A percentile compares a stretch with the other conserved stretches of the same genome.
Evolutionary conservation across 2,888 invertebrate genomes (phyloP).

Genomic region (Microplitis deprimator): DNA sequence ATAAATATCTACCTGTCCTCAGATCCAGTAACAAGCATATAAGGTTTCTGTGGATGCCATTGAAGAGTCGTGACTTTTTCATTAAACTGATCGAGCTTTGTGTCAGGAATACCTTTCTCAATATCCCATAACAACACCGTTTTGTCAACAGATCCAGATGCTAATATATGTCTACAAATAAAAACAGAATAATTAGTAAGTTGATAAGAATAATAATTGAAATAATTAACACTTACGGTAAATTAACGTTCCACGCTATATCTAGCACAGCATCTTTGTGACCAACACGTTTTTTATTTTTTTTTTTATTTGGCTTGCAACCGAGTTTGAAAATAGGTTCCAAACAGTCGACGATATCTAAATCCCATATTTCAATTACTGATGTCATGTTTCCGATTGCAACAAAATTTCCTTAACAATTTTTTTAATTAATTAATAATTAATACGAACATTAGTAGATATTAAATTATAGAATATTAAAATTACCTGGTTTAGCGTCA

Average conservation of each 20-base stretch:
- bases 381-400: constrained; percentile 95
- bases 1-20: constrained; percentile 78
- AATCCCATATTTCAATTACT: constrained; percentile 96
- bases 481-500: constrained; percentile 76
- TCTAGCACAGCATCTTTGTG: constrained; percentile 94
- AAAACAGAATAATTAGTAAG: constrained; percentile 45
- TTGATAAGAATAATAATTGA: constrained; percentile 9
- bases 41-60: constrained; percentile 88
- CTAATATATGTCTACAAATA: constrained; percentile 82
- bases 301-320: constrained; percentile 81
- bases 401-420: constrained; percentile 82
- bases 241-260: constrained; percentile 90
- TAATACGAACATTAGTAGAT: not conserved
- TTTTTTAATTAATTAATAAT: constrained; percentile 24
- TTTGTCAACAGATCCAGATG: constrained; percentile 93
- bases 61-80: constrained; percentile 89
- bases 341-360: constrained; percentile 92
- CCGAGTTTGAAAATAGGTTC: constrained; percentile 91
- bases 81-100: constrained; percentile 80
- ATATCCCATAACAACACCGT: constrained; percentile 94
- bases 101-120: constrained; percentile 83
- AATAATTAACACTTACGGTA: constrained; percentile 73
- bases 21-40: constrained; percentile 86
- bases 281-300: constrained; percentile 79
- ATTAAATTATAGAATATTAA: not conserved